Conservation (phyloP, 2,797 vertebrate genomes). For the Trichosurus vulpecula region DNA sequence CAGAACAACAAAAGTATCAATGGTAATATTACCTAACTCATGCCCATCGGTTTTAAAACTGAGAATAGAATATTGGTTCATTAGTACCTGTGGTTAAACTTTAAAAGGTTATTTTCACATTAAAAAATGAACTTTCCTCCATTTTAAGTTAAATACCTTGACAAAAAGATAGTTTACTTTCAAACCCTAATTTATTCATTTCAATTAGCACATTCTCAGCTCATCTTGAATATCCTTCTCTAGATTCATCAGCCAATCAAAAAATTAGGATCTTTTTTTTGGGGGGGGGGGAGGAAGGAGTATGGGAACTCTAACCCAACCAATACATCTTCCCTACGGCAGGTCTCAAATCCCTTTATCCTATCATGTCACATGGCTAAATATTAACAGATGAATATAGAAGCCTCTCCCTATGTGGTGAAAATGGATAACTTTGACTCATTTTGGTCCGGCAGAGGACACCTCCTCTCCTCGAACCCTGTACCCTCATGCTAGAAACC, state of each 20-base stretch:
- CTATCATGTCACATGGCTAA: background rate
- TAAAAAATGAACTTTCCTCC: conserved; percentile 3
- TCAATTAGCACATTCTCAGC: background rate
- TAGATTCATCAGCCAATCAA: conserved; percentile 16
- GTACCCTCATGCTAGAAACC: background rate
- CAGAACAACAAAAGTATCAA: background rate
- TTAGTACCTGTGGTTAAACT: background rate
- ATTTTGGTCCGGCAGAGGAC: background rate
- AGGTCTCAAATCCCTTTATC: background rate
- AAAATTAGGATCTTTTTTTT: background rate
- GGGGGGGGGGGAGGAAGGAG: too few species aligned
- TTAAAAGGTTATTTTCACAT: background rate
- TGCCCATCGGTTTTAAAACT: background rate
- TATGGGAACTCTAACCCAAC: background rate
- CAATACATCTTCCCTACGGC: accelerated
- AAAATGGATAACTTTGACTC: background rate
- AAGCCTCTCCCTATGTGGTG: background rate
- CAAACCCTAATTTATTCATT: conserved; percentile 15
- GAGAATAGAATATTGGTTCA: background rate
- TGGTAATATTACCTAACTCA: background rate
- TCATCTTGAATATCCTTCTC: conserved; percentile 34
- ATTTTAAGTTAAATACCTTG: background rate
- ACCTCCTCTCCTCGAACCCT: background rate
- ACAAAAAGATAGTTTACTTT: conserved; percentile 23
- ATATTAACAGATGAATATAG: background rate